A percentile compares a stretch with the other conserved stretches of the same genome.
These are phyloP conservation scores for Mesocentrotus franciscanus DNA, from an alignment of 53 echinoderm and acorn worm species.

Conservation along the genomic window DNA sequence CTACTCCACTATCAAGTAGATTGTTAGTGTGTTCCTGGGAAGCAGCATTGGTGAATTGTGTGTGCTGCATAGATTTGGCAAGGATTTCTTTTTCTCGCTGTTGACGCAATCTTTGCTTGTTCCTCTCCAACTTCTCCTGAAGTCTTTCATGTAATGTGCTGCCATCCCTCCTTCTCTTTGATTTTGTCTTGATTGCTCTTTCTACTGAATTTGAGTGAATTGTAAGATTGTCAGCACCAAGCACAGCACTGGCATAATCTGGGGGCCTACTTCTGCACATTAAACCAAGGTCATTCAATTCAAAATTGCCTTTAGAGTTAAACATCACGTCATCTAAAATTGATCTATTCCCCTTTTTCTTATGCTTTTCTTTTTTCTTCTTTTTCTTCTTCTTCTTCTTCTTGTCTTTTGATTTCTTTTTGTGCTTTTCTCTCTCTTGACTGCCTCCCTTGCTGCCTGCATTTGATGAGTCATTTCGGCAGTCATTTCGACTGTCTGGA, in stretches of 20 bases:
- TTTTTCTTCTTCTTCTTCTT: constrained; percentile 92
- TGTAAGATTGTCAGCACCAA: constrained; percentile 30
- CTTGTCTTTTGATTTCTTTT: constrained; percentile 87
- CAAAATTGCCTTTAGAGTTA: constrained; percentile 57
- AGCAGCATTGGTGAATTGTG: neutral
- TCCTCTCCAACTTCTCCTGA: constrained; percentile 84
- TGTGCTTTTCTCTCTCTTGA: constrained; percentile 55
- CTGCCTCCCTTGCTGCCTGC: constrained; percentile 58
- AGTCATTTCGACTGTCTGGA: constrained; percentile 54
- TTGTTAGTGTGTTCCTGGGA: neutral
- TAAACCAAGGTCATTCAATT: constrained; percentile 41
- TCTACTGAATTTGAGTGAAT: constrained; percentile 41
- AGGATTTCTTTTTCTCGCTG: constrained; percentile 83
- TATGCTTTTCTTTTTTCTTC: constrained; percentile 90
- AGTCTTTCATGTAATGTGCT: constrained; percentile 76
- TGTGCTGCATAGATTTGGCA: constrained; percentile 66
- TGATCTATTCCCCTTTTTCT: constrained; percentile 68
- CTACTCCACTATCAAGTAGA: constrained; percentile 41
- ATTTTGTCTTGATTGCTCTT: constrained; percentile 51
- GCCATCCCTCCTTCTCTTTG: constrained; percentile 56
- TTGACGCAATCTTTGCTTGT: constrained; percentile 81
- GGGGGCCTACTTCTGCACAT: constrained; percentile 51
- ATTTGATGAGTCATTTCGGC: neutral
- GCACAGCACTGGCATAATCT: neutral
- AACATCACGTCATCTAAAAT: constrained; percentile 29